phyloP scores from a whole-genome alignment of 2,888 invertebrate genomes.

The Sesia apiformis region DNA sequence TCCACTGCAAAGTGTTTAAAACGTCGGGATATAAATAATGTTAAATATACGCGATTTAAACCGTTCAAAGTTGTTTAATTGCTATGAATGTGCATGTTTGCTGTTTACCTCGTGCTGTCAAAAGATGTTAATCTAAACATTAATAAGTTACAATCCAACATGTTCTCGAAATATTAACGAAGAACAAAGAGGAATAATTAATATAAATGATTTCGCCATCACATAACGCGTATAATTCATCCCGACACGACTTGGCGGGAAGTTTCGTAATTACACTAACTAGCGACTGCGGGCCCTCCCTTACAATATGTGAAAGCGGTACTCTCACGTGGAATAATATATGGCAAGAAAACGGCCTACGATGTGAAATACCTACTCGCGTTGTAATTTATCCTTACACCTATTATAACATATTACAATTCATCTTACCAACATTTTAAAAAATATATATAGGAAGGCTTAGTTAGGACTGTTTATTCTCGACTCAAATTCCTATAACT shows the following conservation, averaged over 20 bases:
- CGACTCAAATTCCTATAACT: no score
- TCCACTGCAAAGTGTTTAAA: no score
- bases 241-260: slow-evolving; percentile 4
- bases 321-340: background rate
- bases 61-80: no score
- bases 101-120: no score
- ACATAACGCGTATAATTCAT: slow-evolving; percentile 5
- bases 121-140: no score
- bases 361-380: background rate
- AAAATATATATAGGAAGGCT: no score
- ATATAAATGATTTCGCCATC: slow-evolving; percentile 6
- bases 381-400: background rate
- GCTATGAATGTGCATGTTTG: no score
- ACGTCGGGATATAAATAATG: no score
- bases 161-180: no score
- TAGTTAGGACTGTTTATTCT: no score
- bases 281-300: slow-evolving; percentile 1
- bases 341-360: background rate
- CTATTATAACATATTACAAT: background rate
- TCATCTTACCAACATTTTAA: background rate
- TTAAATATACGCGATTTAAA: no score
- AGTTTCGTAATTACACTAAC: slow-evolving; percentile 8
- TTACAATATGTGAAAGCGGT: slow-evolving; percentile 1
- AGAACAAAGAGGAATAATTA: slow-evolving; percentile 4
- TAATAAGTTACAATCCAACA: no score